A percentile compares a stretch with the other conserved stretches of the same genome.
Evolutionary conservation across 2,797 vertebrate species (phyloP).

Genomic region (Ceyx erithaca): DNA sequence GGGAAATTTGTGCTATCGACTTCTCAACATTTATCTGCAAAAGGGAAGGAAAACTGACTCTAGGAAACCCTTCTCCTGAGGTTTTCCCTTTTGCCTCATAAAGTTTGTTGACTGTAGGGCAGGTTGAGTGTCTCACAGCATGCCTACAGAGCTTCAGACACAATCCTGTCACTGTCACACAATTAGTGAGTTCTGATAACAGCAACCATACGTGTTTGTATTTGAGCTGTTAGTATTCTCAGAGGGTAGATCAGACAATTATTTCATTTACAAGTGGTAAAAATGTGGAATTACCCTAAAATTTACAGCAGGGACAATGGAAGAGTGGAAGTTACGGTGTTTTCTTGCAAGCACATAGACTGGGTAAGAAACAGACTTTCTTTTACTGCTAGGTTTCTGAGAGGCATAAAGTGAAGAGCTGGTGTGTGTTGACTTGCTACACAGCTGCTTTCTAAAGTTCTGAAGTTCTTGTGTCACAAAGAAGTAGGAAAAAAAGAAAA

Average conservation of each 20-base stretch:
- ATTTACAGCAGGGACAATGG: neutral
- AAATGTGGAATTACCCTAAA: neutral
- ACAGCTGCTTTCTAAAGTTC: neutral
- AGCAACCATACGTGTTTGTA: neutral
- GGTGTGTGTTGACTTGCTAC: neutral
- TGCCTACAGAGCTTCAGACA: neutral
- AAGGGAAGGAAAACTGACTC: neutral
- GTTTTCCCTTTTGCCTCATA: neutral
- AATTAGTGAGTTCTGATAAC: neutral
- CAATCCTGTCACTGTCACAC: accelerated
- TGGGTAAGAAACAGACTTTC: neutral
- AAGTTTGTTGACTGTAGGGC: neutral
- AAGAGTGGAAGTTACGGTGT: neutral
- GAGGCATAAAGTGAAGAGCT: neutral
- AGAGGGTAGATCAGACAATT: neutral
- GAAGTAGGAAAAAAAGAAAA: neutral
- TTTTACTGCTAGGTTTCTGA: neutral
- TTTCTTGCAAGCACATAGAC: neutral
- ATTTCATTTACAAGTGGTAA: neutral
- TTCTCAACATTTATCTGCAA: neutral
- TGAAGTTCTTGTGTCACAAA: neutral
- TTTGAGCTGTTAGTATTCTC: neutral
- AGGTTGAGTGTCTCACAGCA: neutral
- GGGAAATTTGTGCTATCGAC: neutral
- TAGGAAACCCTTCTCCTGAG: neutral